phyloP scores from a whole-genome alignment of 2,797 vertebrate species.

The Orientallactaga sibirica region DNA sequence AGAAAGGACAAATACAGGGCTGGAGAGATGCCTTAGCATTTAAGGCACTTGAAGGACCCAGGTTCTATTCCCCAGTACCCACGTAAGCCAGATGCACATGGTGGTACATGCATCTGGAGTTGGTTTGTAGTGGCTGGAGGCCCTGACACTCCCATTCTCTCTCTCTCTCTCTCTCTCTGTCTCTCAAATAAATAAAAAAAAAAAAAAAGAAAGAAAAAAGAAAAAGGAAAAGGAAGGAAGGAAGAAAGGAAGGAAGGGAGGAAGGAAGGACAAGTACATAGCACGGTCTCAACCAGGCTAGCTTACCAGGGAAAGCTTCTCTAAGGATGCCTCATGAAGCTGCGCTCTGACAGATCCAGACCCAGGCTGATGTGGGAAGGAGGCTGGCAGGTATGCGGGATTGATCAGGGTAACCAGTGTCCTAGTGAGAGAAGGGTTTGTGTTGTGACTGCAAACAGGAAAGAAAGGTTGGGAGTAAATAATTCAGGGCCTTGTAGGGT shows the following conservation, averaged over 20 bases:
- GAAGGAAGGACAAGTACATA: neutral
- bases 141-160: no score
- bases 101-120: no score
- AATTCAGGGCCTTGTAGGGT: neutral
- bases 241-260: no score
- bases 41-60: no score
- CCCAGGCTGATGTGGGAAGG: neutral
- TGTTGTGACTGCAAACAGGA: constrained; percentile 26
- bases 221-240: no score
- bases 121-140: no score
- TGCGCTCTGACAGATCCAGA: neutral
- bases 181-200: no score
- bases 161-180: no score
- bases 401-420: neutral
- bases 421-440: neutral
- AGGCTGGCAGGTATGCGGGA: neutral
- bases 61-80: no score
- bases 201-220: no score
- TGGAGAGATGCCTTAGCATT: no score
- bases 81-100: no score
- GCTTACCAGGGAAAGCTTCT: neutral
- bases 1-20: neutral
- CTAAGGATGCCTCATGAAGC: neutral
- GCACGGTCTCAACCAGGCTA: neutral
- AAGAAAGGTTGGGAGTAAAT: neutral